Conservation (phyloP, 2,113 vertebrate genomes). For the Percopsis transmontana region DNA sequence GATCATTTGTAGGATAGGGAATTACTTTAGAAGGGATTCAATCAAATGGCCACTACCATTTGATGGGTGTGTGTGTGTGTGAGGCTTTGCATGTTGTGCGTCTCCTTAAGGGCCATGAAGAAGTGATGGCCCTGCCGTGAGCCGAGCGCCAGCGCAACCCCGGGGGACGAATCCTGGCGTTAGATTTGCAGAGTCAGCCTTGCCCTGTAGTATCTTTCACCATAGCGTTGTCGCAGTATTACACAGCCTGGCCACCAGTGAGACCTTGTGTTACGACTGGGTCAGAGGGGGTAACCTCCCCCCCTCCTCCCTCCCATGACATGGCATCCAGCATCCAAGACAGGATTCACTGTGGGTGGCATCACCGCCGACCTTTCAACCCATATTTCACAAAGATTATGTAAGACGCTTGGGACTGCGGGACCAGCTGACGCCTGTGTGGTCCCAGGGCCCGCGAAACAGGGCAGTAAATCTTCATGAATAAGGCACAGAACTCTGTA, state of each 20-base stretch:
- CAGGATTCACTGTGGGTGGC: slow-evolving; percentile 7
- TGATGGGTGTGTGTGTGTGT: no score
- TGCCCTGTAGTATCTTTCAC: neutral
- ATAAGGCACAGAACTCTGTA: no score
- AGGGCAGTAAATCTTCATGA: no score
- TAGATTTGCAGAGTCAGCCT: slow-evolving; percentile 9
- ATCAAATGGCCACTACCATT: no score
- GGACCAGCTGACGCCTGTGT: neutral
- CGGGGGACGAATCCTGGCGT: no score
- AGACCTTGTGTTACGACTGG: neutral
- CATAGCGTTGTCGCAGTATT: neutral
- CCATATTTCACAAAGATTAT: slow-evolving; percentile 12
- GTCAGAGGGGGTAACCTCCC: neutral
- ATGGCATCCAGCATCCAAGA: neutral
- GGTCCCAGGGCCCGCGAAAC: neutral
- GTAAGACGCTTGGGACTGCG: neutral
- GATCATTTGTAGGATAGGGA: no score
- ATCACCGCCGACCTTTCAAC: neutral
- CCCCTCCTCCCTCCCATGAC: neutral
- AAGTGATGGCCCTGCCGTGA: no score
- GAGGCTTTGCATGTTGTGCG: no score
- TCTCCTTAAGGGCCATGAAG: no score
- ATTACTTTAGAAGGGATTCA: no score
- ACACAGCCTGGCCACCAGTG: neutral
- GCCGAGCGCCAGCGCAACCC: no score